A percentile compares a stretch with the other conserved stretches of the same genome.
Evolutionary conservation across 2,888 invertebrate species (phyloP).

Genomic region (Clostera curtula): DNA sequence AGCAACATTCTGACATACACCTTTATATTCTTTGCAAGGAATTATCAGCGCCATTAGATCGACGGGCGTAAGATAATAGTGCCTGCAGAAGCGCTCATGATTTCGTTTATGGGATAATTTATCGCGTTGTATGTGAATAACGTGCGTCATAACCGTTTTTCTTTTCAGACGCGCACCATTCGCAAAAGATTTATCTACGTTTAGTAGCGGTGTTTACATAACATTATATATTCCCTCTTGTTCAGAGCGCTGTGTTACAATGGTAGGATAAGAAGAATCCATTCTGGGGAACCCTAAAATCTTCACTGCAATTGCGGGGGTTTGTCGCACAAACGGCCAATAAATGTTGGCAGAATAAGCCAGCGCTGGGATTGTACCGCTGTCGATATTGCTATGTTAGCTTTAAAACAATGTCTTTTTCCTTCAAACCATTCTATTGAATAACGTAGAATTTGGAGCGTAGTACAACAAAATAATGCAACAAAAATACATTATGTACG

Average conservation of each 20-base stretch:
- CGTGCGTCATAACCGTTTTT: slow-evolving; percentile 21
- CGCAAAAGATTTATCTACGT: slow-evolving; percentile 34
- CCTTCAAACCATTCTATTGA: slow-evolving; percentile 9
- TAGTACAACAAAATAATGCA: too few species aligned
- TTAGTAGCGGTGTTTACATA: slow-evolving; percentile 37
- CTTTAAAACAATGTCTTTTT: slow-evolving; percentile 23
- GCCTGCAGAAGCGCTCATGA: slow-evolving; percentile 9
- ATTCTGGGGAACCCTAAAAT: slow-evolving; percentile 46
- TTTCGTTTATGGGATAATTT: slow-evolving; percentile 12
- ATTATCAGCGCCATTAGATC: slow-evolving; percentile 1
- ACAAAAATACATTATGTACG: too few species aligned
- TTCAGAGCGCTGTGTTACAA: slow-evolving; percentile 28
- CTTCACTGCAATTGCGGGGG: slow-evolving; percentile 44
- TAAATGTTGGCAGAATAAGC: slow-evolving; percentile 44
- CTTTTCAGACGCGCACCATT: slow-evolving; percentile 26
- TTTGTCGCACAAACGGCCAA: slow-evolving; percentile 45
- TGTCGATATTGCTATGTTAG: slow-evolving; percentile 33
- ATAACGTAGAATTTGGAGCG: slow-evolving; percentile 6
- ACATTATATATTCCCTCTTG: slow-evolving; percentile 39
- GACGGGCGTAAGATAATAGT: slow-evolving; percentile 6
- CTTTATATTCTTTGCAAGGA: neutral
- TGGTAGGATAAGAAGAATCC: slow-evolving; percentile 44
- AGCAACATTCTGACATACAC: too few species aligned
- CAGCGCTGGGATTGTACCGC: slow-evolving; percentile 33
- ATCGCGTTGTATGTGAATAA: slow-evolving; percentile 13